Evolutionary conservation across 2,113 vertebrate genomes (phyloP).

Genomic region (Tapirus terrestris): DNA sequence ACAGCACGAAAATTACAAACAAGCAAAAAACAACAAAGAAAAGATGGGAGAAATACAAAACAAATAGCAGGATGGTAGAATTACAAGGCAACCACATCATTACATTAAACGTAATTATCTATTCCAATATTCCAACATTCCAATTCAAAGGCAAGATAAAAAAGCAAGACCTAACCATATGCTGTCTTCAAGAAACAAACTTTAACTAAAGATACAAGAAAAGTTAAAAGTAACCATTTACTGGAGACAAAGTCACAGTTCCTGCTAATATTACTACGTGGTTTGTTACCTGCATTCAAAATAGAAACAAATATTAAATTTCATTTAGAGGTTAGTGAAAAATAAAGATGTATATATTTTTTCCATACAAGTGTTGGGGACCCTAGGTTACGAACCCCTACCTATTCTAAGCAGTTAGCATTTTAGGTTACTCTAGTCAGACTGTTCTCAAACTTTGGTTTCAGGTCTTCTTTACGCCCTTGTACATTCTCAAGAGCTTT

Average conservation of each 20-base stretch:
- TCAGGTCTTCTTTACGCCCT: not conserved
- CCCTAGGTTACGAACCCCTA: not conserved
- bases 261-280: not conserved
- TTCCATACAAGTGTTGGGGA: not conserved
- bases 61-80: not conserved
- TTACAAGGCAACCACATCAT: constrained; percentile 15
- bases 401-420: not conserved
- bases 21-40: not conserved
- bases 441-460: not conserved
- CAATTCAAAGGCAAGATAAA: constrained; percentile 8
- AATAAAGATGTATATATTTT: not conserved
- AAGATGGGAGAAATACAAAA: not conserved
- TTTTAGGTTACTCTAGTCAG: not conserved
- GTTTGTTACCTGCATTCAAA: not conserved
- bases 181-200: constrained; percentile 7
- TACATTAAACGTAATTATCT: not conserved
- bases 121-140: not conserved
- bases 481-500: not conserved
- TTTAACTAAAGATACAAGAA: not conserved
- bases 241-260: not conserved
- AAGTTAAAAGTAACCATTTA: not conserved
- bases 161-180: not conserved
- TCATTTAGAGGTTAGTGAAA: not conserved
- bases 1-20: not conserved
- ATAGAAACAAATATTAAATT: constrained; percentile 22